Base-by-base conservation (phyloP, 2,797 vertebrate species). In the Tragelaphus oryx region DNA sequence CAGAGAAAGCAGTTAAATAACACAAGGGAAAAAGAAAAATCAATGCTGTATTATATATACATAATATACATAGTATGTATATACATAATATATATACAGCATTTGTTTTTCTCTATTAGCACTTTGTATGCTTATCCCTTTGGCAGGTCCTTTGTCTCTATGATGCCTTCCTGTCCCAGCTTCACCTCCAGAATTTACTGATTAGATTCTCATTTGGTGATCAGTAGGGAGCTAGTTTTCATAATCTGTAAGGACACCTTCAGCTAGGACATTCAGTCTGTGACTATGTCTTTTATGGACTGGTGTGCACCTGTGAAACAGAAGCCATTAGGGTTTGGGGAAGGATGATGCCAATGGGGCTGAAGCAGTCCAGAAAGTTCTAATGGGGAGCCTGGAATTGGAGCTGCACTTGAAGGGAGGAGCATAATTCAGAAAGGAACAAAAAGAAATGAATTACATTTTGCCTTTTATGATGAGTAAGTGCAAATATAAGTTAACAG, bases 381-480 rank as follows among this genome's bases (percentile, higher is more conserved):
- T 62, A 41, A 37, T 14, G 28, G 55, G 55, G 33, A 94, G 79
- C 41, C 18, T 93, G 41, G 44, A 17, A 59, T 59, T 84, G 41
- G 33, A 92, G 71, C 78, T 24, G 28, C 37, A 55, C 4, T 0
- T 83, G 68, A 93, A 93, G 78, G 41, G 8, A 76, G 55, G 81
- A 74, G 26, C 18, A 8, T 75, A 83, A 81, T 93, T 87, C 92
- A 62, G 46, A 57, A 93, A 71, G 22, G 20, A 5, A 13, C 80
- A 79, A 54, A 44, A 86, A 87, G 57, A 20, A 87, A 74, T 87
- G 17, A 68, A 37, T 87, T 76, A 26, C 46, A 59, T 60, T 88
- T 93, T 94, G n/a, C 18, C 22, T 94, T 95, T 84, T 89, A 37
- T 89, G 57, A 62, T 93, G 14, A 74, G 37, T 86, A 28, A 81